Conservation (phyloP, 2,797 vertebrate species). For the Apodemus agrarius region DNA sequence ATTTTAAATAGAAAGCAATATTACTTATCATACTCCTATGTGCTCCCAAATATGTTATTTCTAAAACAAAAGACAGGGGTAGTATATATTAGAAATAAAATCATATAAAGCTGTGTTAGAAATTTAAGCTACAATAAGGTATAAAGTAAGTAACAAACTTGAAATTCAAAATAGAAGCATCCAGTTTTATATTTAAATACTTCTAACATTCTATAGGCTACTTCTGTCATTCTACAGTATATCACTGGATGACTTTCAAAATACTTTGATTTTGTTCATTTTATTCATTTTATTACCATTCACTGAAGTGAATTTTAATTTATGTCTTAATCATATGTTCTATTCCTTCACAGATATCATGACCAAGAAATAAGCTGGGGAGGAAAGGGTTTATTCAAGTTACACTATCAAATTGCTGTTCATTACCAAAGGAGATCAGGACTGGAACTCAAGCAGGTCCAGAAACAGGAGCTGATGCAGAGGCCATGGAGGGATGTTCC, state of each 20-base stretch:
- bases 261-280: not conserved
- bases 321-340: too few relatives aligned
- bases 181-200: not conserved
- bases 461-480: too few relatives aligned
- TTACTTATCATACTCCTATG: not conserved
- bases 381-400: too few relatives aligned
- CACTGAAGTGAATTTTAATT: not conserved
- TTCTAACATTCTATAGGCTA: not conserved
- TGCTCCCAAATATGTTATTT: not conserved
- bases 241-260: not conserved
- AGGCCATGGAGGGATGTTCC: too few relatives aligned
- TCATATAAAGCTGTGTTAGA: not conserved
- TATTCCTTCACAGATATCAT: too few relatives aligned
- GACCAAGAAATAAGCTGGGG: too few relatives aligned
- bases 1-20: not conserved
- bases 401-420: too few relatives aligned
- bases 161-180: not conserved
- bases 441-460: too few relatives aligned
- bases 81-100: not conserved
- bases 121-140: not conserved
- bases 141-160: not conserved
- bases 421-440: too few relatives aligned
- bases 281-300: not conserved
- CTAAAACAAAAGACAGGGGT: not conserved
- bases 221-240: not conserved